These are phyloP conservation scores for Apantesis nais DNA, from an alignment of 2,888 invertebrate species.

Conservation along the genomic window DNA sequence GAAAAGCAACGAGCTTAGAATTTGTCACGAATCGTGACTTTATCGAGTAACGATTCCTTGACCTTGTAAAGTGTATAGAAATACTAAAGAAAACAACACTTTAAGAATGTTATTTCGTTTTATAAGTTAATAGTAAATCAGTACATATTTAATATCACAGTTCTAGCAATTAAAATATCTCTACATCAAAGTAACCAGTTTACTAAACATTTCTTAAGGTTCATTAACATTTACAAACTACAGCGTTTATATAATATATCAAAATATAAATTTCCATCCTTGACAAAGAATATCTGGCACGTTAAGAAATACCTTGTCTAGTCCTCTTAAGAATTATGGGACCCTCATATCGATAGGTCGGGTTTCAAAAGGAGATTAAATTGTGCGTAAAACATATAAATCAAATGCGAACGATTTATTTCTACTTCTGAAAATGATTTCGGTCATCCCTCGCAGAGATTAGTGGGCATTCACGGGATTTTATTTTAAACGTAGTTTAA, in stretches of 20 bases:
- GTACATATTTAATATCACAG: not conserved
- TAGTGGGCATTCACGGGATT: slow-evolving; percentile 37
- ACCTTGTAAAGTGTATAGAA: not conserved
- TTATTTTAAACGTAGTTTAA: slow-evolving; percentile 36
- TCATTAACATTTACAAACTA: no score
- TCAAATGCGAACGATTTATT: slow-evolving; percentile 48
- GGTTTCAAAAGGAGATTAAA: slow-evolving; percentile 39
- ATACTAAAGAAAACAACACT: not conserved
- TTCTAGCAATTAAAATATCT: not conserved
- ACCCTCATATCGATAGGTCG: slow-evolving; percentile 33
- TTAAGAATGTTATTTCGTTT: not conserved
- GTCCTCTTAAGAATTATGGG: slow-evolving; percentile 20
- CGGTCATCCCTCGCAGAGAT: slow-evolving; percentile 40
- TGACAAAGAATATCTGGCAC: slow-evolving; percentile 5
- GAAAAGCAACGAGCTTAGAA: not conserved
- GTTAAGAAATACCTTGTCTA: slow-evolving; percentile 8
- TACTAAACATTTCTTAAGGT: no score
- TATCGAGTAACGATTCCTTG: not conserved
- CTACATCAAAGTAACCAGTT: no score
- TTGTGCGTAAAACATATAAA: slow-evolving; percentile 46
- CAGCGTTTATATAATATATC: no score
- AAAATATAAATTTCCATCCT: not conserved
- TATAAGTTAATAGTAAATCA: not conserved
- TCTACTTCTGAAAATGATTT: slow-evolving; percentile 42
- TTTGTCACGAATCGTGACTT: not conserved